Conservation (phyloP, 2,797 vertebrate species). For the Heteromormyrus szaboi region DNA sequence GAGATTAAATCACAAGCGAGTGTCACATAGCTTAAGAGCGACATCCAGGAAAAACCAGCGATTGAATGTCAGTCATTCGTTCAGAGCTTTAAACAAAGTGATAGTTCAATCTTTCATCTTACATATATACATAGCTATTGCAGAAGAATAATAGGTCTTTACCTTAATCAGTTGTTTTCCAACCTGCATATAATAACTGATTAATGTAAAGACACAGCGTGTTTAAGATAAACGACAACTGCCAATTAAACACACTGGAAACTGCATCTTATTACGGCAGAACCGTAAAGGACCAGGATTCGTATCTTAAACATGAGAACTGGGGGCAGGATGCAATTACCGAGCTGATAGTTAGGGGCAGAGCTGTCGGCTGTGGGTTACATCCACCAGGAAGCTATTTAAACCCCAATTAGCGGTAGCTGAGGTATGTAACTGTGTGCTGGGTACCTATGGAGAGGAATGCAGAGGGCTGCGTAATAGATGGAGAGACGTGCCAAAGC, state of each 20-base stretch:
- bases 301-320: not conserved
- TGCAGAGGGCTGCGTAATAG: not conserved
- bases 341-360: not conserved
- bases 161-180: not conserved
- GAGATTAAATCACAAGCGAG: not conserved
- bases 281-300: not conserved
- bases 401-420: not conserved
- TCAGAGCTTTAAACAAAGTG: not conserved
- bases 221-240: not conserved
- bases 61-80: not conserved
- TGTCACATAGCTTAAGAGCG: not conserved
- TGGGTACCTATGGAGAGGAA: not conserved
- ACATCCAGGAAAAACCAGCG: not conserved
- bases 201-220: not conserved
- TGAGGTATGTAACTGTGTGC: not conserved
- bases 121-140: not conserved
- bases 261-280: not conserved
- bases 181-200: not conserved
- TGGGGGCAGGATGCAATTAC: not conserved
- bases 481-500: not conserved
- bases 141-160: not conserved
- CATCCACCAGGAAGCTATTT: not conserved
- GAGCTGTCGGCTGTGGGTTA: not conserved
- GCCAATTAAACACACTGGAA: not conserved
- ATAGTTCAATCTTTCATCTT: not conserved